Conservation (phyloP, 2,797 vertebrate genomes). For the Kryptopterus vitreolus region DNA sequence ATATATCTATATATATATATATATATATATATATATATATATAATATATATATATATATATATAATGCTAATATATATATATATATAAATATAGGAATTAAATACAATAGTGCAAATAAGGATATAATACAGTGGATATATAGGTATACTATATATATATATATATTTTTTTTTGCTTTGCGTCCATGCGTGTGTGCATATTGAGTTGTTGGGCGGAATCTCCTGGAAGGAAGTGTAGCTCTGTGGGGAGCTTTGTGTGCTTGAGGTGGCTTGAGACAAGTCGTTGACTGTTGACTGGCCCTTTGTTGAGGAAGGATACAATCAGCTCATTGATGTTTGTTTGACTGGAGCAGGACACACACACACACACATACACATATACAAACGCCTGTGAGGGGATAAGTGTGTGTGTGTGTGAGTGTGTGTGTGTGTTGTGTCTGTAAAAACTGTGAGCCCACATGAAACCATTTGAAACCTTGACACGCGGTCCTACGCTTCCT, state of each 20-base stretch:
- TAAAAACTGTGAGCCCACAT: slow-evolving; percentile 4
- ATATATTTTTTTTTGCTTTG: too few species aligned
- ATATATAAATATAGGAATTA: too few species aligned
- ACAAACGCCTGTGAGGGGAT: not conserved
- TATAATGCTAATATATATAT: too few species aligned
- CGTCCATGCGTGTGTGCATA: not conserved
- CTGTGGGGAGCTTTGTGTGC: slow-evolving; percentile 56
- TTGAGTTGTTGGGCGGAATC: not conserved
- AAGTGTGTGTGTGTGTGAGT: not conserved
- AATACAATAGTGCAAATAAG: too few species aligned
- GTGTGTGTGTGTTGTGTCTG: not conserved
- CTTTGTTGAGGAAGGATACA: slow-evolving; percentile 51
- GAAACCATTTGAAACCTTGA: not conserved
- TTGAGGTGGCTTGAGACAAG: slow-evolving; percentile 14
- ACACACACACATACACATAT: slow-evolving; percentile 17
- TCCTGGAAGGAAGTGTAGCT: slow-evolving; percentile 44
- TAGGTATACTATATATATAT: too few species aligned
- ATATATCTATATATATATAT: too few species aligned
- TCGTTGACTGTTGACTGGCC: slow-evolving; percentile 42
- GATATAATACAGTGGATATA: too few species aligned
- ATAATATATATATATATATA: too few species aligned
- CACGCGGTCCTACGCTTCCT: not conserved
- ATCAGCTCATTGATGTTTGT: slow-evolving; percentile 51
- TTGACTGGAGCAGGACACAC: slow-evolving; percentile 40
- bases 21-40: too few species aligned